phyloP scores from a whole-genome alignment of 2,797 vertebrate species.

The Sylvia borin region DNA sequence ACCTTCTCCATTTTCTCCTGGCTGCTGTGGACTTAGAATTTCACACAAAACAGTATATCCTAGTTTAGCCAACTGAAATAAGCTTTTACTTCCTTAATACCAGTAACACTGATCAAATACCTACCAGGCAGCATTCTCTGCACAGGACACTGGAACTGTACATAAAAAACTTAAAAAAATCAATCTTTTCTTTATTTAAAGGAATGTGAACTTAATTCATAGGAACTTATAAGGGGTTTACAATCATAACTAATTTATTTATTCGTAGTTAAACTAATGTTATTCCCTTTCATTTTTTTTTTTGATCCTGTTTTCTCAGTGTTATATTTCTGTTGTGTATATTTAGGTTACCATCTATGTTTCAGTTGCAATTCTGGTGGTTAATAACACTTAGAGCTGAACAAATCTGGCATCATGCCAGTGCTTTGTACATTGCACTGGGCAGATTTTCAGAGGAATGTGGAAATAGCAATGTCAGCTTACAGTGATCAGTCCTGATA shows the following conservation, averaged over 20 bases:
- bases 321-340: not conserved
- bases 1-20: not conserved
- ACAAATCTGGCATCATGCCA: not conserved
- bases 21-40: not conserved
- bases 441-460: not conserved
- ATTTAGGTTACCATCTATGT: not conserved
- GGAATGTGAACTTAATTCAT: not conserved
- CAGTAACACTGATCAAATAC: not conserved
- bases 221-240: not conserved
- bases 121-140: not conserved
- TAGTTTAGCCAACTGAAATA: not conserved
- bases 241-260: not conserved
- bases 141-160: not conserved
- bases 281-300: not conserved
- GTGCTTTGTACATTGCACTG: not conserved
- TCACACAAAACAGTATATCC: not conserved
- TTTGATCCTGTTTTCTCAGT: not conserved
- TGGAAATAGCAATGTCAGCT: conserved; percentile 16
- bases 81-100: not conserved
- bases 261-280: not conserved
- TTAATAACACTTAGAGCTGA: not conserved
- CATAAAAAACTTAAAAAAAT: not conserved
- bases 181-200: not conserved
- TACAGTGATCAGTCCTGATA: conserved; percentile 16
- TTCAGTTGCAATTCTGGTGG: not conserved